Conservation (phyloP, 2,797 vertebrate genomes). For the Esox masquinongy region DNA sequence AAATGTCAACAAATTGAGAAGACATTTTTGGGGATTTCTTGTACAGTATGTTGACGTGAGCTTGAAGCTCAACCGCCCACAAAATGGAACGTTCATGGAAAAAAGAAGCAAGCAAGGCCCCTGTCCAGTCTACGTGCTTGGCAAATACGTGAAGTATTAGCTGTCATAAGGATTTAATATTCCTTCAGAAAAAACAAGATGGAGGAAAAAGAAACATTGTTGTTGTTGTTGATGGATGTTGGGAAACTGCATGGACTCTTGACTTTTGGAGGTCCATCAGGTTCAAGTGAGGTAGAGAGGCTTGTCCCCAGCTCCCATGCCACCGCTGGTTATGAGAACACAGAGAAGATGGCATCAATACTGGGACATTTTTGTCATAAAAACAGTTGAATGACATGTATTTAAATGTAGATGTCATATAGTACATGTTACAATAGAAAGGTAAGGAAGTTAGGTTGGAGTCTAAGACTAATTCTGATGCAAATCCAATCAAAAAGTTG, state of each 20-base stretch:
- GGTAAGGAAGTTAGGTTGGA: too few relatives aligned
- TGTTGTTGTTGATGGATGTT: conserved; percentile 57
- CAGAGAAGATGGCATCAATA: not conserved
- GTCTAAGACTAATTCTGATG: too few relatives aligned
- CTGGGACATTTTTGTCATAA: not conserved
- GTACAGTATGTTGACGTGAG: conserved; percentile 68
- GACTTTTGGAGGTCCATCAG: conserved; percentile 71
- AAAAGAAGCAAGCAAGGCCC: conserved; percentile 67
- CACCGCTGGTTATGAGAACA: conserved; percentile 73
- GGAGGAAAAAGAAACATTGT: conserved; percentile 69
- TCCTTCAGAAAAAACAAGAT: conserved; percentile 71
- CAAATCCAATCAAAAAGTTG: too few relatives aligned
- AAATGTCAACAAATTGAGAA: conserved; percentile 57
- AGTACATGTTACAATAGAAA: too few relatives aligned
- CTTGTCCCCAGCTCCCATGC: conserved; percentile 97
- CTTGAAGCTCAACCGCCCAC: conserved; percentile 64
- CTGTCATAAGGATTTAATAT: conserved; percentile 79
- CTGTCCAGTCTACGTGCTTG: conserved; percentile 84
- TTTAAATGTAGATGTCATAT: not conserved
- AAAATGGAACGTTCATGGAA: conserved; percentile 59
- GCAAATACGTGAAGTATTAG: conserved; percentile 80
- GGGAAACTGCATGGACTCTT: conserved; percentile 82
- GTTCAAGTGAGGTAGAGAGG: conserved; percentile 99
- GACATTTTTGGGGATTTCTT: conserved; percentile 68
- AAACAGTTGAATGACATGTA: not conserved